These are phyloP conservation scores for Ochropleura leucogaster DNA, from an alignment of 2,888 invertebrate species.

Conservation along the genomic window DNA sequence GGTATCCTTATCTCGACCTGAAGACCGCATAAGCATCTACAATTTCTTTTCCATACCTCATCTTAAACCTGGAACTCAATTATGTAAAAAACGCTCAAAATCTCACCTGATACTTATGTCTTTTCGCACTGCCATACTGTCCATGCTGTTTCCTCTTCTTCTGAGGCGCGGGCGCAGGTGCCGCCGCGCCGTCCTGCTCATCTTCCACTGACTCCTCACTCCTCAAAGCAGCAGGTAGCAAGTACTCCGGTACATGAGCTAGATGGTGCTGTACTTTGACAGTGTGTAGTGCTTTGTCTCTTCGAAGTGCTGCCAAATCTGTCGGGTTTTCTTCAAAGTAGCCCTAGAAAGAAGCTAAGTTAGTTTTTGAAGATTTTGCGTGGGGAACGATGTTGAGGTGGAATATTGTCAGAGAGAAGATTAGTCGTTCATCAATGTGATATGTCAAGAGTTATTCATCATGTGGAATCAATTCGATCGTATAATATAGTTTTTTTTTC, in stretches of 20 bases:
- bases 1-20: background rate
- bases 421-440: slow-evolving; percentile 87
- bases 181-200: slow-evolving; percentile 69
- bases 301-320: slow-evolving; percentile 95
- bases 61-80: background rate
- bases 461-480: slow-evolving; percentile 54
- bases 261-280: slow-evolving; percentile 96
- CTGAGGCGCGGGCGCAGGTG: slow-evolving; percentile 66
- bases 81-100: background rate
- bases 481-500: background rate
- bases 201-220: slow-evolving; percentile 89
- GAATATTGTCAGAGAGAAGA: slow-evolving; percentile 86
- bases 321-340: slow-evolving; percentile 98
- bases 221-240: slow-evolving; percentile 95
- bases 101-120: slow-evolving; percentile 85
- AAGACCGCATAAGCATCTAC: background rate
- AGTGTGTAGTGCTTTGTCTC: slow-evolving; percentile 96
- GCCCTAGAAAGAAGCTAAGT: slow-evolving; percentile 86
- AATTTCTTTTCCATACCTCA: background rate
- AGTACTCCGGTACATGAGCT: slow-evolving; percentile 97
- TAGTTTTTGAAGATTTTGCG: background rate
- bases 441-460: slow-evolving; percentile 80
- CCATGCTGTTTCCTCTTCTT: slow-evolving; percentile 79
- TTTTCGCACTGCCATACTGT: slow-evolving; percentile 82
- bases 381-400: background rate